phyloP scores from a whole-genome alignment of 2,888 invertebrate genomes.

The Sylvicola cinctus region DNA sequence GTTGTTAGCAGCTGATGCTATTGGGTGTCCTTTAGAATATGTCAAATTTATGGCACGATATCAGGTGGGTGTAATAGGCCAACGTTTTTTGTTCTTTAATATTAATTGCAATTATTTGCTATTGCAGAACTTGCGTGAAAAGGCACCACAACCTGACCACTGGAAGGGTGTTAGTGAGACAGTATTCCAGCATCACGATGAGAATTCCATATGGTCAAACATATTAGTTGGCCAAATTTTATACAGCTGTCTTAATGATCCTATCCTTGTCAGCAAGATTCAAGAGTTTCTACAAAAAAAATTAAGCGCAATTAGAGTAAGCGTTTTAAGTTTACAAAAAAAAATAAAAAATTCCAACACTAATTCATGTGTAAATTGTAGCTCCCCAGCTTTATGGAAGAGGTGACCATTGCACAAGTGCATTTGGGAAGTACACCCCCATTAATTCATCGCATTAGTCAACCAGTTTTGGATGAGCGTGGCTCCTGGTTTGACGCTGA shows the following conservation, averaged over 20 bases:
- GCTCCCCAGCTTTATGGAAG: slow-evolving; percentile 68
- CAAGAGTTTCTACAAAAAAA: slow-evolving; percentile 23
- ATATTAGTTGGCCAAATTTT: slow-evolving; percentile 21
- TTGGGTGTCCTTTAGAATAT: slow-evolving; percentile 19
- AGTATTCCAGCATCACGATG: no score
- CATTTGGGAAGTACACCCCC: slow-evolving; percentile 45
- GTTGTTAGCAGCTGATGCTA: slow-evolving; percentile 18
- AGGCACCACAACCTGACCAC: slow-evolving; percentile 20
- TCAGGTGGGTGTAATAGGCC: slow-evolving; percentile 15
- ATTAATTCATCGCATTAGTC: slow-evolving; percentile 34
- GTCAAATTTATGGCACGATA: slow-evolving; percentile 22
- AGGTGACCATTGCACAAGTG: slow-evolving; percentile 48
- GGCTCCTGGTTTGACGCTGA: slow-evolving; percentile 74
- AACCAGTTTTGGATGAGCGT: slow-evolving; percentile 50
- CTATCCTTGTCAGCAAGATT: slow-evolving; percentile 15
- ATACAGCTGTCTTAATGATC: slow-evolving; percentile 18
- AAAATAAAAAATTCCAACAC: no score
- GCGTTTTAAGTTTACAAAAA: neutral
- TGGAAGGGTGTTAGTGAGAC: slow-evolving; percentile 26
- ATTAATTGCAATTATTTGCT: no score
- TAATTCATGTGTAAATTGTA: no score
- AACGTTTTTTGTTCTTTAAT: neutral
- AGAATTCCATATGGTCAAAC: slow-evolving; percentile 23
- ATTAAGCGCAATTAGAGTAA: slow-evolving; percentile 21
- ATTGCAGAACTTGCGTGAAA: slow-evolving; percentile 17